Conservation (phyloP, 1,140 invertebrate species). For the Drosophila rhopaloa region DNA sequence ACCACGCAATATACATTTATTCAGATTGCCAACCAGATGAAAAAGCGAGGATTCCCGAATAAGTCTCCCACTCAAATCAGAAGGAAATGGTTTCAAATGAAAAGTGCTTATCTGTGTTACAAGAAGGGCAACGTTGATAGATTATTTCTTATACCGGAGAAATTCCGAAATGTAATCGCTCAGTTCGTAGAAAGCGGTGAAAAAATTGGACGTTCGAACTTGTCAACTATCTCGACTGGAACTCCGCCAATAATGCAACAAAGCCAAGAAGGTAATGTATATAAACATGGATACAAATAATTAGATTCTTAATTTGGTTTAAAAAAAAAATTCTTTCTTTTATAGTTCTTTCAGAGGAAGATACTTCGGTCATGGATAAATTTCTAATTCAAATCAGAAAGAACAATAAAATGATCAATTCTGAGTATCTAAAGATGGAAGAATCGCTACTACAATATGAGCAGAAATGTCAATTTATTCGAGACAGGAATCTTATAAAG, state of each 20-base stretch:
- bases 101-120: conserved; percentile 75
- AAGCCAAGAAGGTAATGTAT: conserved; percentile 16
- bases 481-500: conserved; percentile 62
- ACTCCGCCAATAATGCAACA: conserved; percentile 4
- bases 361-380: conserved; percentile 28
- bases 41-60: conserved; percentile 70
- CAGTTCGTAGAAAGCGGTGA: conserved; percentile 70
- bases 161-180: conserved; percentile 67
- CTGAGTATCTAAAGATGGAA: conserved; percentile 58
- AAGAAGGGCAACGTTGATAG: conserved; percentile 76
- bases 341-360: conserved; percentile 2
- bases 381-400: conserved; percentile 55
- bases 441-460: conserved; percentile 59
- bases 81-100: conserved; percentile 81
- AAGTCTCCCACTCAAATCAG: conserved; percentile 75
- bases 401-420: conserved; percentile 61
- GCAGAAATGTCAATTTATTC: conserved; percentile 64
- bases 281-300: too few relatives aligned
- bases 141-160: conserved; percentile 68
- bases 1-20: conserved; percentile 75
- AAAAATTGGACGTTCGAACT: conserved; percentile 36
- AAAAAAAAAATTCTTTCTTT: neutral
- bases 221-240: conserved; percentile 34
- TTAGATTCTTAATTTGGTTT: too few relatives aligned
- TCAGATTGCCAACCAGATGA: conserved; percentile 76